phyloP scores from a whole-genome alignment of 2,888 invertebrate genomes.

The Exephanes ischioxanthus region DNA sequence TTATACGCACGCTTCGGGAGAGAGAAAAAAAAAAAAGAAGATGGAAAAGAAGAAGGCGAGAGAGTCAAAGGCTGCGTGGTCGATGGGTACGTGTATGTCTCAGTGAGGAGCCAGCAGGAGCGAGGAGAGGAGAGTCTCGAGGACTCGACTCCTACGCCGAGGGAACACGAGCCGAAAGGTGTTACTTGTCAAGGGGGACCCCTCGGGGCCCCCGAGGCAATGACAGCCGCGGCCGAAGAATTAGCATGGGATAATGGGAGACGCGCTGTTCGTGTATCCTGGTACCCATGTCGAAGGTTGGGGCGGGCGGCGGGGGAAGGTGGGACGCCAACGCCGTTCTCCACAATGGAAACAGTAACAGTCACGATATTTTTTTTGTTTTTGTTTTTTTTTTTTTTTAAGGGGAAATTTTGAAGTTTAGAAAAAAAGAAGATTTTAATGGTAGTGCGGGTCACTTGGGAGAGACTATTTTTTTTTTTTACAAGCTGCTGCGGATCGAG shows the following conservation, averaged over 20 bases:
- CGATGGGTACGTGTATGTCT: slow-evolving; percentile 6
- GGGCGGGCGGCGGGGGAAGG: slow-evolving; percentile 75
- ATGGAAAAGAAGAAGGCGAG: slow-evolving; percentile 51
- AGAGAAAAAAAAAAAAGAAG: slow-evolving; percentile 55
- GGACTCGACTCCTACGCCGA: slow-evolving; percentile 77
- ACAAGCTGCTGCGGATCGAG: too few species aligned
- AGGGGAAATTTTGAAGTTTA: slow-evolving; percentile 11
- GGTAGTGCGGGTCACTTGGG: slow-evolving; percentile 8
- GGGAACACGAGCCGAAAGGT: slow-evolving; percentile 82
- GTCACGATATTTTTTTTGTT: slow-evolving; percentile 41
- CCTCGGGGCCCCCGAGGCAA: slow-evolving; percentile 80
- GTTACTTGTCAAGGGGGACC: slow-evolving; percentile 83
- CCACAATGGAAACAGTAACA: slow-evolving; percentile 51
- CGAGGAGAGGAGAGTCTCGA: slow-evolving; percentile 60
- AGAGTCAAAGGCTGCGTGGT: slow-evolving; percentile 65
- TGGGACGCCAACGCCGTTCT: slow-evolving; percentile 62
- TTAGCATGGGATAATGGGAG: slow-evolving; percentile 85
- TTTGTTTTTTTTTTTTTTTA: too few species aligned
- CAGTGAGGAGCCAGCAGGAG: slow-evolving; percentile 67
- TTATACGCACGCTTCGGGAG: slow-evolving; percentile 61
- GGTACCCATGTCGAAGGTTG: slow-evolving; percentile 77
- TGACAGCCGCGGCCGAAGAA: slow-evolving; percentile 83
- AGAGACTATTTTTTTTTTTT: not conserved
- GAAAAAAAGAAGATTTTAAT: not conserved
- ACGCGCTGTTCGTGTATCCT: slow-evolving; percentile 75